These are phyloP conservation scores for Sebastes nivosus DNA, from an alignment of 2,797 vertebrate species.

Conservation along the genomic window DNA sequence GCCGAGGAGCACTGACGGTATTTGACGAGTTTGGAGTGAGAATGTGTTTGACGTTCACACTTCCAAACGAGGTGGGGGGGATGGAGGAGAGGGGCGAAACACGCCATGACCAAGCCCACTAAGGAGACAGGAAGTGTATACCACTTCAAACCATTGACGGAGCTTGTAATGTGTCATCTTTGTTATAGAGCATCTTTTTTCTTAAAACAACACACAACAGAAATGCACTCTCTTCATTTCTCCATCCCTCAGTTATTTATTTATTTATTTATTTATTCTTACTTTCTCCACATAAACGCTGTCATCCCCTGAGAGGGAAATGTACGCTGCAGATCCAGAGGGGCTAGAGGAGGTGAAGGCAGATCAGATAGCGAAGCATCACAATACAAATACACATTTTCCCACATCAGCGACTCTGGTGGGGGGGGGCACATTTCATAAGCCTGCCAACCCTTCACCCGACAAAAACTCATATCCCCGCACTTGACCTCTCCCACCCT, in stretches of 20 bases:
- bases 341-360: background rate
- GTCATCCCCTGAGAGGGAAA: background rate
- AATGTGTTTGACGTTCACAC: too few relatives aligned
- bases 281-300: slow-evolving; percentile 20
- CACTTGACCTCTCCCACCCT: slow-evolving; percentile 16
- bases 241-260: slow-evolving; percentile 1
- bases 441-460: slow-evolving; percentile 19
- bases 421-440: slow-evolving; percentile 30
- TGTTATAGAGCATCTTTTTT: too few relatives aligned
- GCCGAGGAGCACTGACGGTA: too few relatives aligned
- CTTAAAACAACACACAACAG: background rate
- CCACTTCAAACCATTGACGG: too few relatives aligned
- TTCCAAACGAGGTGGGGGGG: too few relatives aligned
- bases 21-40: too few relatives aligned
- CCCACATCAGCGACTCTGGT: background rate
- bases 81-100: too few relatives aligned
- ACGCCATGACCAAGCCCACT: too few relatives aligned
- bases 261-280: background rate
- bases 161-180: too few relatives aligned
- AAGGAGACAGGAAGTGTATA: too few relatives aligned
- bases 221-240: background rate
- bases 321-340: slow-evolving; percentile 8
- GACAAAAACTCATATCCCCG: slow-evolving; percentile 37
- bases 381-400: slow-evolving; percentile 50
- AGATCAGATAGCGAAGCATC: slow-evolving; percentile 36